Evolutionary conservation across 2,797 vertebrate species (phyloP).

Genomic region (Brachymystax lenok): DNA sequence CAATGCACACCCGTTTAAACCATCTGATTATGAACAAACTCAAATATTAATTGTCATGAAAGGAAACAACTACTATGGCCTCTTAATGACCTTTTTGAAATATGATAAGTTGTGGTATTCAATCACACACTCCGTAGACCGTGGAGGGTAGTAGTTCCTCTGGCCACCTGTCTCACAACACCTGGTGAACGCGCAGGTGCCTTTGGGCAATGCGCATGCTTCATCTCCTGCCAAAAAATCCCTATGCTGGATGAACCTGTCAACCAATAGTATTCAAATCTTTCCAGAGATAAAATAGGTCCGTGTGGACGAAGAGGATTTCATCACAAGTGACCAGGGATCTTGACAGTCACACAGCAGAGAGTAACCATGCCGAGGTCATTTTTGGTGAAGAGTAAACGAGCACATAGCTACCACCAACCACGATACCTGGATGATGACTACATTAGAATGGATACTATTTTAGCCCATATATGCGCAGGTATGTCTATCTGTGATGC

Average conservation of each 20-base stretch:
- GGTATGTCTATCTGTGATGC: slow-evolving; percentile 74
- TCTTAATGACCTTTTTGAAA: slow-evolving; percentile 18
- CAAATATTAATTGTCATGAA: neutral
- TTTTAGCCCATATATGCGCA: slow-evolving; percentile 82
- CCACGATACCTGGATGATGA: slow-evolving; percentile 85
- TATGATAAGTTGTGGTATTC: slow-evolving; percentile 19
- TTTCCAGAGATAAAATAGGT: slow-evolving; percentile 73
- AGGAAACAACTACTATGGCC: neutral
- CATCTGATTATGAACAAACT: neutral
- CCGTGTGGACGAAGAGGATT: slow-evolving; percentile 43
- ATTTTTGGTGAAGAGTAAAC: slow-evolving; percentile 97
- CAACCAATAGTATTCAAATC: slow-evolving; percentile 73
- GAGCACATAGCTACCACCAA: slow-evolving; percentile 97
- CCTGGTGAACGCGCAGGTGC: slow-evolving; percentile 80
- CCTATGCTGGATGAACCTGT: slow-evolving; percentile 16
- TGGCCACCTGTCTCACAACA: slow-evolving; percentile 70
- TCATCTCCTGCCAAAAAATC: neutral
- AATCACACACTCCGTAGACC: slow-evolving; percentile 29
- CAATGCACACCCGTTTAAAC: neutral
- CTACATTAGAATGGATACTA: slow-evolving; percentile 75
- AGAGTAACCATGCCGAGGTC: slow-evolving; percentile 87
- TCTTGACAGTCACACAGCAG: slow-evolving; percentile 6
- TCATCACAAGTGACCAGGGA: slow-evolving; percentile 32
- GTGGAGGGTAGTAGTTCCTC: slow-evolving; percentile 23
- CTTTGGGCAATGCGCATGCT: slow-evolving; percentile 16